phyloP scores from a whole-genome alignment of 2,797 vertebrate species.

The Nothura maculosa region DNA sequence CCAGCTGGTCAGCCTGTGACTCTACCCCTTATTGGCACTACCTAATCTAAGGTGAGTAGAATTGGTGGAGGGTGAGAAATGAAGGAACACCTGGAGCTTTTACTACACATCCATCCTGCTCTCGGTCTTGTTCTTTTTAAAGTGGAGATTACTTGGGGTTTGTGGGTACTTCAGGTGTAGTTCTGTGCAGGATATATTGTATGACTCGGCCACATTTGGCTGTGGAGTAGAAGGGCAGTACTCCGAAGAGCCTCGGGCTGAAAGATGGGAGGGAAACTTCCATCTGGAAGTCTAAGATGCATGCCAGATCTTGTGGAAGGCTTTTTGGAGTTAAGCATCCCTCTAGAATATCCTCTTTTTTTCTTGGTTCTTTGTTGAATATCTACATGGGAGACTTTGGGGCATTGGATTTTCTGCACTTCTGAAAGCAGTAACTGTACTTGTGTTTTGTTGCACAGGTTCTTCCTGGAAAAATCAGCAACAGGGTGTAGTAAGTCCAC shows the following conservation, averaged over 20 bases:
- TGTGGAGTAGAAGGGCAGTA: not conserved
- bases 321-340: not conserved
- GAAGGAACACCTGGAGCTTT: not conserved
- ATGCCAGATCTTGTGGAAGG: not conserved
- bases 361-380: not conserved
- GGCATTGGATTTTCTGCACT: not conserved
- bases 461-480: not conserved
- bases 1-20: not conserved
- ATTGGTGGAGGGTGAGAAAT: not conserved
- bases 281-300: not conserved
- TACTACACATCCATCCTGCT: not conserved
- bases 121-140: not conserved
- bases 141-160: not conserved
- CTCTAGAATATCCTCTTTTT: not conserved
- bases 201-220: not conserved
- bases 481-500: not conserved
- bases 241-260: not conserved
- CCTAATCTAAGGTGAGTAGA: not conserved
- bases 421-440: not conserved
- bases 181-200: rapidly evolving
- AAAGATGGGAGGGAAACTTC: not conserved
- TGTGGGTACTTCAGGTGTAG: not conserved
- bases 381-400: not conserved
- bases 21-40: not conserved
- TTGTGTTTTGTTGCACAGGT: not conserved